These are phyloP conservation scores for Hapalemur alaotrensis DNA, from an alignment of 2,797 vertebrate species.

Conservation along the genomic window DNA sequence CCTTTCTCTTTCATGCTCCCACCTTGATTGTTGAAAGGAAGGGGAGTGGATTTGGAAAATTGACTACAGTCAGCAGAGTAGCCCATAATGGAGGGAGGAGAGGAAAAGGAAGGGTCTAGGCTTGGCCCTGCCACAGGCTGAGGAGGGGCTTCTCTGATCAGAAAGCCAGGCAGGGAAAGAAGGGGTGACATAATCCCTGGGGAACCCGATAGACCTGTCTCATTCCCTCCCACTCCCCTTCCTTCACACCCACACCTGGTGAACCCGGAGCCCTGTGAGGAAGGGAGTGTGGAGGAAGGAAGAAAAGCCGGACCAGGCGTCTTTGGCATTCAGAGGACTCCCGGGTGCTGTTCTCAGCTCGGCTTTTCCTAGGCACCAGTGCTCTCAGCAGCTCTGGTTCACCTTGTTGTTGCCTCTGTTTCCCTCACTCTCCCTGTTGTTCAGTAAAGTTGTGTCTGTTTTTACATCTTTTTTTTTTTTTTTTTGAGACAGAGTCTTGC, in stretches of 20 bases:
- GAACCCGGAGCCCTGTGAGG: not conserved
- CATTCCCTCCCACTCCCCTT: conserved; percentile 13
- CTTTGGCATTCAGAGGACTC: not conserved
- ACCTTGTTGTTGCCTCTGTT: not conserved
- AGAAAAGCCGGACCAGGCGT: not conserved
- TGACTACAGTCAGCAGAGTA: not conserved
- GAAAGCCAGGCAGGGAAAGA: conserved; percentile 8
- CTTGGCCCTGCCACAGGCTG: not conserved
- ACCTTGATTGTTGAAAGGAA: not conserved
- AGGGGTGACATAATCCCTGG: not conserved
- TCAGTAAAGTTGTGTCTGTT: not conserved
- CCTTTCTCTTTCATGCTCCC: not conserved
- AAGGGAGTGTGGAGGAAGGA: not conserved
- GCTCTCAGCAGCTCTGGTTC: not conserved
- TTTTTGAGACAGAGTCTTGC: too few species aligned
- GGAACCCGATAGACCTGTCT: conserved; percentile 64
- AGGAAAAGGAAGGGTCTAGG: not conserved
- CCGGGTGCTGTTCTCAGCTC: not conserved
- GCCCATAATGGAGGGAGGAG: not conserved
- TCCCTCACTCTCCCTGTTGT: not conserved
- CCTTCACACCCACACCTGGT: conserved; percentile 5
- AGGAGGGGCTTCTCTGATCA: conserved; percentile 13
- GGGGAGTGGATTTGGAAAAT: not conserved
- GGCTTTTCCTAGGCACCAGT: not conserved
- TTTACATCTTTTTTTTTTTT: not conserved